These are phyloP conservation scores for Fulica atra DNA, from an alignment of 2,113 vertebrate species.

Conservation along the genomic window DNA sequence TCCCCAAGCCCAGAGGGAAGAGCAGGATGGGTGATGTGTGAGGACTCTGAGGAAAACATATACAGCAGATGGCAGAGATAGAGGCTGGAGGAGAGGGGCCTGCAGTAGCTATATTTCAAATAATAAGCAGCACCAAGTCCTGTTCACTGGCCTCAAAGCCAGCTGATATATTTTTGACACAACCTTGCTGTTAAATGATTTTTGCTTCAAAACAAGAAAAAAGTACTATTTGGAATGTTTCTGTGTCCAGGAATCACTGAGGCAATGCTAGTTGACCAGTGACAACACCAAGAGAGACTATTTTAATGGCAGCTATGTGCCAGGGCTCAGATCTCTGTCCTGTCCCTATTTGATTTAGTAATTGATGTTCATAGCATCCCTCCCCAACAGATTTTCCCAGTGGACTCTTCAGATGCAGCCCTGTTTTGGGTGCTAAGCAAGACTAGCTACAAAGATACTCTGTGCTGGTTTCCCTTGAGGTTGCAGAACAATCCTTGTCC, in stretches of 20 bases:
- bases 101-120: not conserved
- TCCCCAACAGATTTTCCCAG: not conserved
- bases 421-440: not conserved
- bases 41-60: not conserved
- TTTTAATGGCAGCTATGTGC: not conserved
- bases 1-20: not conserved
- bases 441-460: not conserved
- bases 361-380: not conserved
- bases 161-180: not conserved
- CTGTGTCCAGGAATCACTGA: not conserved
- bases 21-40: rapidly evolving
- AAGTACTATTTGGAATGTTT: not conserved
- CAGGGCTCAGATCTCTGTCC: not conserved
- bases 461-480: not conserved
- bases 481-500: not conserved
- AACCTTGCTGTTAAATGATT: not conserved
- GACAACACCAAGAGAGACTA: not conserved
- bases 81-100: not conserved
- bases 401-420: not conserved
- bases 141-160: not conserved
- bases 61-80: not conserved
- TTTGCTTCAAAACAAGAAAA: not conserved
- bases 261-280: not conserved
- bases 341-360: not conserved
- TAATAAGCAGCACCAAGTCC: not conserved